Percentiles rank a stretch among this genome's conserved stretches.
Conservation (phyloP, 2,797 vertebrate genomes). For the Kryptopterus vitreolus region DNA sequence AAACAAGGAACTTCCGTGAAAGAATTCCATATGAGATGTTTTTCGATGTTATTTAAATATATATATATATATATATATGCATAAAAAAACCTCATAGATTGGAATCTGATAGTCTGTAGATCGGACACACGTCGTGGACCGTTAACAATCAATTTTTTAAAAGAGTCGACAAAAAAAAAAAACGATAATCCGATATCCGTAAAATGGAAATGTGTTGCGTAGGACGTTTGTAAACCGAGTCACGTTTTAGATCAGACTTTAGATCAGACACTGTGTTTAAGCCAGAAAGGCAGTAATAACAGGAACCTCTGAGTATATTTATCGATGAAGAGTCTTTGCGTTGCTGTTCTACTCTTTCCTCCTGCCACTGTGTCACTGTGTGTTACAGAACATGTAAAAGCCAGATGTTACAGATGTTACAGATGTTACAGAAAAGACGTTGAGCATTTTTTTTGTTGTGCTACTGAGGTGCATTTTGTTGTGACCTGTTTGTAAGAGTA, state of each 20-base stretch:
- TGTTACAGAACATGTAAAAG: slow-evolving; percentile 22
- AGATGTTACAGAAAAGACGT: slow-evolving; percentile 52
- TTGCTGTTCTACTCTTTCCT: slow-evolving; percentile 29
- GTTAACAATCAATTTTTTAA: too few species aligned
- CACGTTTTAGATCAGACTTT: neutral
- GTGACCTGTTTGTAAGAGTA: slow-evolving; percentile 59
- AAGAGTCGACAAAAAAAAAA: too few species aligned
- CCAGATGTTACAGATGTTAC: slow-evolving; percentile 16
- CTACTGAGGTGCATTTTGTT: slow-evolving; percentile 54
- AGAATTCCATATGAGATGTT: neutral
- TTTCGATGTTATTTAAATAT: neutral
- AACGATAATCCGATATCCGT: neutral
- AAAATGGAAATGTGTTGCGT: neutral
- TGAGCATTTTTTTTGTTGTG: slow-evolving; percentile 22
- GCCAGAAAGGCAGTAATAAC: neutral
- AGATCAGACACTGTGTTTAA: neutral
- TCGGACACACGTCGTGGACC: neutral
- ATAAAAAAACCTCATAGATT: neutral
- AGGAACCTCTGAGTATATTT: neutral
- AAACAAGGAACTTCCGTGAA: neutral
- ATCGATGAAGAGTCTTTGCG: slow-evolving; percentile 16
- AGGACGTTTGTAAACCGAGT: neutral
- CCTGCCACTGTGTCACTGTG: slow-evolving; percentile 48
- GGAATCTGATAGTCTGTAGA: neutral
- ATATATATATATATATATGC: too few species aligned